Evolutionary conservation across 2,888 invertebrate genomes (phyloP), one percentile per base, ranked within the genome.

Genomic region (Megalurothrips usitatus): DNA sequence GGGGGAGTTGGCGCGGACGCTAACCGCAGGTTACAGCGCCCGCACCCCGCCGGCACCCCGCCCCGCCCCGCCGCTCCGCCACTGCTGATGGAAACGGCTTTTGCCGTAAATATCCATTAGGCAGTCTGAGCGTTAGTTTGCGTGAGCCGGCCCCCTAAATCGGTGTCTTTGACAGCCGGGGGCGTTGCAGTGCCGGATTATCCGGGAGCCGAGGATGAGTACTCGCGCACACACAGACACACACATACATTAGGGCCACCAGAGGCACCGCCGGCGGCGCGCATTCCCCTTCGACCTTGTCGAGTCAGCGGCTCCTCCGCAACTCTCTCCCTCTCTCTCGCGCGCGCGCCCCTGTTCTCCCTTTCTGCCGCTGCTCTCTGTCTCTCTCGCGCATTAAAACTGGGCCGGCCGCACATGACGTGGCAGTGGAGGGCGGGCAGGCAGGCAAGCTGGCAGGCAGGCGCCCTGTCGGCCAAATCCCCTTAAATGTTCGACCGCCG

Each of bases 71-170:
- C 34, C 34, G 3, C 34, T 43, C 34, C 6, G 3, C 34, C 34
- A 6, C 34, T 43, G 34, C 34, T 43, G 34, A 43, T 43, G 34
- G 34, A 43, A 43, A 43, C 34, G 34, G 34, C 34, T 43, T 43
- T 43, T 58, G 19, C 23, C 68, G 68, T 68, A 68, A 68, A 68
- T 68, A 68, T 68, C 68, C 68, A 68, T 68, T 68, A 68, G 68
- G 52, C 14, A 12, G 23, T 11, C 23, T 68, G 68, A 68, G 23
- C 68, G 68, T n/a, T 23, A 23, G 68, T 23, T n/a, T 68, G 68
- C 68, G 68, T 68, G 23, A 8, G 14, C 17, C 23, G 68, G 23
- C 68, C 23, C 23, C n/a, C 68, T 68, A 68, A 68, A 68, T 68
- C 9, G 68, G 52, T 52, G 52, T 52, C 14, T 52, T 52, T 52